Conservation (phyloP, 2,888 invertebrate genomes). For the Perizoma affinitatum region DNA sequence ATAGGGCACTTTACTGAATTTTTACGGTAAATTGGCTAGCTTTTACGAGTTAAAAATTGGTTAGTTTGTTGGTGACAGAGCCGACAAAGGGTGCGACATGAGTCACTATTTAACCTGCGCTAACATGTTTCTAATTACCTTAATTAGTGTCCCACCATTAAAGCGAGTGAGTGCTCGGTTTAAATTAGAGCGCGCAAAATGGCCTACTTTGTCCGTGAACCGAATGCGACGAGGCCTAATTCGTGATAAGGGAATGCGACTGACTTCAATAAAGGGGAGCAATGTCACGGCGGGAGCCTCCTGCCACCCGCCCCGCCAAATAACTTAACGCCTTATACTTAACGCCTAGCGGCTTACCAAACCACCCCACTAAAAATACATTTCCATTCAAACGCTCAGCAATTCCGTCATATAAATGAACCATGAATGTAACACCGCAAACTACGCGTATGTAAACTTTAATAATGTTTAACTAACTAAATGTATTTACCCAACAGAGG, state of each 20-base stretch:
- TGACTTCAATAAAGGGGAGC: slow-evolving; percentile 70
- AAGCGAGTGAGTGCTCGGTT: slow-evolving; percentile 66
- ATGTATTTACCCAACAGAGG: slow-evolving; percentile 43
- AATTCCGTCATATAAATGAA: slow-evolving; percentile 24
- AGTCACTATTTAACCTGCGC: slow-evolving; percentile 55
- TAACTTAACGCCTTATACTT: slow-evolving; percentile 65
- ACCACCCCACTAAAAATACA: slow-evolving; percentile 39
- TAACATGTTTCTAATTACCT: slow-evolving; percentile 75
- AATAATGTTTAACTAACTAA: slow-evolving; percentile 35
- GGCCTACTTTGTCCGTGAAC: slow-evolving; percentile 74
- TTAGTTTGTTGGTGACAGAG: slow-evolving; percentile 10
- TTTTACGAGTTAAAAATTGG: neutral
- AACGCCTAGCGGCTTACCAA: slow-evolving; percentile 46
- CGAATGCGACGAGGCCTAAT: slow-evolving; percentile 73
- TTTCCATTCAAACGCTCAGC: slow-evolving; percentile 22
- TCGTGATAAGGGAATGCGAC: slow-evolving; percentile 74
- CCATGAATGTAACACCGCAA: slow-evolving; percentile 27
- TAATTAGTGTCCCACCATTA: slow-evolving; percentile 75
- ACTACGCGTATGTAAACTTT: slow-evolving; percentile 23
- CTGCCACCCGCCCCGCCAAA: slow-evolving; percentile 53
- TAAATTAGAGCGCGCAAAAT: slow-evolving; percentile 73
- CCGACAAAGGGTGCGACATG: slow-evolving; percentile 36
- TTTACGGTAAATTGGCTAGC: slow-evolving; percentile 13
- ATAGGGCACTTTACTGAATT: slow-evolving; percentile 32
- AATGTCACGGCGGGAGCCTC: slow-evolving; percentile 64